Conservation (phyloP, 2,888 invertebrate genomes). For the Geotrupes spiniger region DNA sequence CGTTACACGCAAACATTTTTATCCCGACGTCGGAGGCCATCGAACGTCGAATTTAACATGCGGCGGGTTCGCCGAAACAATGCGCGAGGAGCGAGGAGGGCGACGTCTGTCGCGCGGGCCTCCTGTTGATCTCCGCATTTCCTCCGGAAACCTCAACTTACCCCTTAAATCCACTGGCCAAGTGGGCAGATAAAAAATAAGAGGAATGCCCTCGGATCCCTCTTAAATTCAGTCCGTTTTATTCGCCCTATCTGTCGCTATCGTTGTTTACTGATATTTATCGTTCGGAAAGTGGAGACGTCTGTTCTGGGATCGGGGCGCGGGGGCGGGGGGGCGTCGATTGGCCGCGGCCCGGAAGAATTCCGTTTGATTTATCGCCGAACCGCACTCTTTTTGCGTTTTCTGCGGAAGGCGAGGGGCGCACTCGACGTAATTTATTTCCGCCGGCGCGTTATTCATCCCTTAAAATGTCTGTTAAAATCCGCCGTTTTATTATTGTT, state of each 20-base stretch:
- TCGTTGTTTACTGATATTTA: constrained; percentile 42
- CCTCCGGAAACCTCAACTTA: constrained; percentile 29
- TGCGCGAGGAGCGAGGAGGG: neutral
- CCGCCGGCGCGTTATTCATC: too few relatives aligned
- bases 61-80: neutral
- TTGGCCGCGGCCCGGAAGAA: constrained; percentile 15
- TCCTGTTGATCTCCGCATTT: constrained; percentile 27
- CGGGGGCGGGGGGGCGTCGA: constrained; percentile 26
- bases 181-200: constrained; percentile 44
- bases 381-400: neutral
- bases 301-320: constrained; percentile 29
- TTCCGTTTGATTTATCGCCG: constrained; percentile 25
- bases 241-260: constrained; percentile 44
- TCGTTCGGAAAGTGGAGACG: constrained; percentile 31
- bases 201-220: constrained; percentile 40
- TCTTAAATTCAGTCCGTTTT: constrained; percentile 42
- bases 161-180: constrained; percentile 40
- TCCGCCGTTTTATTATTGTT: too few relatives aligned
- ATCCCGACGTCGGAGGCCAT: too few relatives aligned
- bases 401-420: too few relatives aligned
- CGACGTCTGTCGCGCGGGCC: constrained; percentile 1
- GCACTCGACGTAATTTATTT: too few relatives aligned
- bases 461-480: too few relatives aligned
- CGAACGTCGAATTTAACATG: neutral
- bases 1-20: too few relatives aligned